These are phyloP conservation scores for Stegastes partitus DNA, from an alignment of 2,113 vertebrate genomes.

Conservation along the genomic window DNA sequence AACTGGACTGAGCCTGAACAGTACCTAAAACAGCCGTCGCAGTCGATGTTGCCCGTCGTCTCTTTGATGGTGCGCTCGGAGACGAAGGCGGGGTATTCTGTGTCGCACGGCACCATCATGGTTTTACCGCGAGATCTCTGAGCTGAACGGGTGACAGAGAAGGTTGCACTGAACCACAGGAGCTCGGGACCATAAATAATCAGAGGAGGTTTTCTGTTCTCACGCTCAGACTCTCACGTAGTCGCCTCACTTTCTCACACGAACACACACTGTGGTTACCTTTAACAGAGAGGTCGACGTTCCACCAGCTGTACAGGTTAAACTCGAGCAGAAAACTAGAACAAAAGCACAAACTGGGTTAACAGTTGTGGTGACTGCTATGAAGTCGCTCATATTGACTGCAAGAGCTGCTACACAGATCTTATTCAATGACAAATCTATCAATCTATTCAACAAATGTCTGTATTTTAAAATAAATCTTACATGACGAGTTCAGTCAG, in stretches of 20 bases:
- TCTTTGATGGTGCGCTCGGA: constrained; percentile 99
- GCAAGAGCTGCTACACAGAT: no score
- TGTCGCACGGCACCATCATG: constrained; percentile 96
- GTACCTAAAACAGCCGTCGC: constrained; percentile 95
- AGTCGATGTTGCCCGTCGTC: constrained; percentile 94
- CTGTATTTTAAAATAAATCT: constrained; percentile 73
- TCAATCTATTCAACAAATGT: background rate
- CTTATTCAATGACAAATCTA: background rate
- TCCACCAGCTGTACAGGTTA: constrained; percentile 98
- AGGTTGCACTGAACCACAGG: constrained; percentile 18
- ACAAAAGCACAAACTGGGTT: constrained; percentile 31
- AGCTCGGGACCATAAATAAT: background rate
- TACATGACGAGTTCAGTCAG: constrained; percentile 96
- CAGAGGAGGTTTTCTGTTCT: background rate
- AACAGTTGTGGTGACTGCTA: background rate
- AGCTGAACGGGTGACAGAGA: constrained; percentile 81
- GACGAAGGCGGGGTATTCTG: constrained; percentile 97
- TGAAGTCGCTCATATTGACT: background rate
- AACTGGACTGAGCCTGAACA: background rate
- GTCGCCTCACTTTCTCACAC: background rate
- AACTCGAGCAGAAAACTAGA: constrained; percentile 96
- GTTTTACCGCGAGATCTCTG: constrained; percentile 91
- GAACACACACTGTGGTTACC: constrained; percentile 78
- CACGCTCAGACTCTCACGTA: background rate
- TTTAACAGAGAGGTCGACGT: constrained; percentile 91